A percentile compares a stretch with the other conserved stretches of the same genome.
phyloP scores from a whole-genome alignment of 2,888 invertebrate species.

The Caradrina clavipalpis region DNA sequence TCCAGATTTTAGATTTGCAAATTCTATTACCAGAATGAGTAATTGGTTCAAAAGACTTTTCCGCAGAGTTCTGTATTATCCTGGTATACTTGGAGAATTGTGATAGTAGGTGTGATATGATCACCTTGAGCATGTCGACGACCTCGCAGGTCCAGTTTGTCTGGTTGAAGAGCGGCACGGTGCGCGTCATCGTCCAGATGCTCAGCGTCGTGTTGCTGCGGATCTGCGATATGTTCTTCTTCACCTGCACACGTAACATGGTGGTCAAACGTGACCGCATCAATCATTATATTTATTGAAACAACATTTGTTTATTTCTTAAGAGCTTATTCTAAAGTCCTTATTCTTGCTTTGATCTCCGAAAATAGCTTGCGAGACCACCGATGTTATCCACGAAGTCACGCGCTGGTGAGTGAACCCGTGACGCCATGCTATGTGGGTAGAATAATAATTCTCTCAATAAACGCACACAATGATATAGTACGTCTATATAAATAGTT shows the following conservation, averaged over 20 bases:
- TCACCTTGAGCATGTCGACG: slow-evolving; percentile 89
- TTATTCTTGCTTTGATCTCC: not conserved
- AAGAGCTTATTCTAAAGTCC: not conserved
- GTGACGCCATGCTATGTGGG: not conserved
- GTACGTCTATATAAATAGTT: not conserved
- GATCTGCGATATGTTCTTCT: slow-evolving; percentile 93
- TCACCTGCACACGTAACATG: slow-evolving; percentile 91
- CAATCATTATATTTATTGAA: not conserved
- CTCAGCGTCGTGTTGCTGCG: slow-evolving; percentile 94
- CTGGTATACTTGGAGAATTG: not conserved
- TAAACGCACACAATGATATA: not conserved
- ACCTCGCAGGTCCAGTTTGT: slow-evolving; percentile 96
- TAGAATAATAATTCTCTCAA: not conserved
- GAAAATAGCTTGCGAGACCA: not conserved
- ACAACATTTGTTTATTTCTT: not conserved
- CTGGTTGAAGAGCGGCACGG: slow-evolving; percentile 92
- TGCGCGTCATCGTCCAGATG: slow-evolving; percentile 94
- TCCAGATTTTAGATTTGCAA: too few relatives aligned
- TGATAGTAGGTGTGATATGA: not conserved
- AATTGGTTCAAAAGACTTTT: too few relatives aligned
- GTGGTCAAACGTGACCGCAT: too few relatives aligned
- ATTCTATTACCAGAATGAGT: too few relatives aligned
- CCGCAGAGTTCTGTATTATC: not conserved
- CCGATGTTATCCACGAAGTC: not conserved
- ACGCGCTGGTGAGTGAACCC: not conserved